Percentiles rank a stretch among this genome's conserved stretches.
These are phyloP conservation scores for Choristoneura rosaceana DNA, from an alignment of 2,888 invertebrate species.

Conservation along the genomic window DNA sequence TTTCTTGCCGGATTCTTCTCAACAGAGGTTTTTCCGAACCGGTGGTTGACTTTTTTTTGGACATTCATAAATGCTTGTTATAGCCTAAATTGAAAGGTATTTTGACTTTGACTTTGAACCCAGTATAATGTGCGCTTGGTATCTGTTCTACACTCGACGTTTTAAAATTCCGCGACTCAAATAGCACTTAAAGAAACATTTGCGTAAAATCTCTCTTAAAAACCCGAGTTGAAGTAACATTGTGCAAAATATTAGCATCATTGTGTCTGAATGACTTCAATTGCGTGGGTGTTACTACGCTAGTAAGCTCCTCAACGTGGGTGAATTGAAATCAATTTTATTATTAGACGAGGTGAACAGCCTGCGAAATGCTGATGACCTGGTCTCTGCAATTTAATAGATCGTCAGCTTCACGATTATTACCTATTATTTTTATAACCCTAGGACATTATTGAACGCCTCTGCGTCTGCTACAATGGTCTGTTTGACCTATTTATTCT, in stretches of 20 bases:
- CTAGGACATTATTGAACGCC: constrained; percentile 14
- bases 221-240: neutral
- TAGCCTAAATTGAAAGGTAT: too few relatives aligned
- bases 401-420: constrained; percentile 15
- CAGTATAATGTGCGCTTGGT: neutral
- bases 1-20: too few relatives aligned
- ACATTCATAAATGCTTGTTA: too few relatives aligned
- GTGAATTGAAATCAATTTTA: constrained; percentile 78
- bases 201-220: neutral
- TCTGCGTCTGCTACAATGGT: constrained; percentile 11
- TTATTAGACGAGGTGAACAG: constrained; percentile 76
- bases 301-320: constrained; percentile 67
- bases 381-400: constrained; percentile 41
- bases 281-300: constrained; percentile 59
- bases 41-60: too few relatives aligned
- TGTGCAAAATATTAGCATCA: constrained; percentile 20
- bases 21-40: too few relatives aligned
- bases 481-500: constrained; percentile 26
- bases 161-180: neutral
- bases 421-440: constrained; percentile 28
- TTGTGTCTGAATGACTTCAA: constrained; percentile 55
- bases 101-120: too few relatives aligned
- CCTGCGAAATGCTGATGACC: constrained; percentile 56
- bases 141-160: too few relatives aligned
- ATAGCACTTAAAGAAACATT: neutral